Conservation (phyloP, 2,888 invertebrate species). For the Sympetrum striolatum region DNA sequence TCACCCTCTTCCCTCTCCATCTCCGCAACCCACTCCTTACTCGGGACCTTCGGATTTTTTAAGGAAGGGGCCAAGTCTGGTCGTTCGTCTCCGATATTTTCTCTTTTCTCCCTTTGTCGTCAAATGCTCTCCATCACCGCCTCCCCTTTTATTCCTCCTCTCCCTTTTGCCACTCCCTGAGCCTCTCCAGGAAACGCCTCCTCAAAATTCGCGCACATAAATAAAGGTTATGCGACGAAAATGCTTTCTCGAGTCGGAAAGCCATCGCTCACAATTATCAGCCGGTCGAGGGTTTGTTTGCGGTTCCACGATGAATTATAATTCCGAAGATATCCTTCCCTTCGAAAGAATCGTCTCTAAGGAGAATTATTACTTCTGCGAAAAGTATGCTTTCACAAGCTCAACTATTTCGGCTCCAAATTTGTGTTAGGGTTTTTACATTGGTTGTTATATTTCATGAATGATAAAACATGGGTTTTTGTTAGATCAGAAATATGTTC, state of each 20-base stretch:
- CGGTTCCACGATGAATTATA: not conserved
- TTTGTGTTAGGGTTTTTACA: too few relatives aligned
- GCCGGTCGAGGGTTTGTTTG: not conserved
- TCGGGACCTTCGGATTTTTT: not conserved
- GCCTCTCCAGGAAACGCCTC: not conserved
- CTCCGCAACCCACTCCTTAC: not conserved
- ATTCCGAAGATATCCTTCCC: not conserved
- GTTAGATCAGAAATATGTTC: too few relatives aligned
- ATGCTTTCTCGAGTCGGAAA: not conserved
- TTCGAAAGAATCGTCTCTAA: not conserved
- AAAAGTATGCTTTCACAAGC: too few relatives aligned
- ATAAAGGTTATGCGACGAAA: not conserved
- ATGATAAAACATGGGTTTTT: too few relatives aligned
- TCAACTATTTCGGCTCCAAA: too few relatives aligned
- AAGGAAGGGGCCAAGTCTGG: not conserved
- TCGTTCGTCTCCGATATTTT: not conserved
- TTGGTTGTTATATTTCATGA: too few relatives aligned
- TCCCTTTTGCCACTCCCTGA: not conserved
- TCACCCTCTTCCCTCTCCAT: not conserved
- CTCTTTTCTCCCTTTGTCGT: not conserved
- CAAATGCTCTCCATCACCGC: slow-evolving; percentile 7
- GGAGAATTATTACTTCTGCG: not conserved
- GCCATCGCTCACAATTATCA: slow-evolving; percentile 21
- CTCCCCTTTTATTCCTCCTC: not conserved
- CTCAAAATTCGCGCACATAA: slow-evolving; percentile 21